phyloP scores from a whole-genome alignment of 2,888 invertebrate genomes.

The Pristionchus fissidentatus region DNA sequence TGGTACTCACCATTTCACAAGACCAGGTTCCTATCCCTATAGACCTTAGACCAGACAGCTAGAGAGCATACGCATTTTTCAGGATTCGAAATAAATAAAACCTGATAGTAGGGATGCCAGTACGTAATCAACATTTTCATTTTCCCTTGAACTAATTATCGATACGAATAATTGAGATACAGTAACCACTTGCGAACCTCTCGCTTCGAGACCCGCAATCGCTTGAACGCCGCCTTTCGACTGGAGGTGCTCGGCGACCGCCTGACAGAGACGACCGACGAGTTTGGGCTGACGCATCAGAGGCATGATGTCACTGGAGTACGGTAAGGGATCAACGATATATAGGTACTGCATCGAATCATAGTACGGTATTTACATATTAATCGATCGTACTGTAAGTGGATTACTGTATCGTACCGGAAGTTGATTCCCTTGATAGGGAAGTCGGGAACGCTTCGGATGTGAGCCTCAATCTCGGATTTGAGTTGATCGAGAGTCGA shows the following conservation, averaged over 20 bases:
- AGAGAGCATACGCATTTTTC: too few species aligned
- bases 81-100: too few species aligned
- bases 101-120: too few species aligned
- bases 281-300: slow-evolving; percentile 85
- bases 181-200: slow-evolving; percentile 80
- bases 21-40: too few species aligned
- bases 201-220: slow-evolving; percentile 90
- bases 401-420: slow-evolving; percentile 50
- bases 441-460: slow-evolving; percentile 63
- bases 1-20: too few species aligned
- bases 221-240: slow-evolving; percentile 82
- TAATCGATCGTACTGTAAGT: too few species aligned
- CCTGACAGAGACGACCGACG: slow-evolving; percentile 83
- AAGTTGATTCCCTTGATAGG: slow-evolving; percentile 69
- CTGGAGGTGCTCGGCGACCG: slow-evolving; percentile 83
- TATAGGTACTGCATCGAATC: too few species aligned
- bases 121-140: too few species aligned
- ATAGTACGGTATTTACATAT: too few species aligned
- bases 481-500: slow-evolving; percentile 41
- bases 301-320: slow-evolving; percentile 91
- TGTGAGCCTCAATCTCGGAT: slow-evolving; percentile 59
- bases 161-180: not conserved
- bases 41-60: too few species aligned
- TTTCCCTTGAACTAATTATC: too few species aligned
- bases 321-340: too few species aligned